A percentile compares a stretch with the other conserved stretches of the same genome.
Conservation (phyloP, 2,888 invertebrate species). For the Agrotis segetum region DNA sequence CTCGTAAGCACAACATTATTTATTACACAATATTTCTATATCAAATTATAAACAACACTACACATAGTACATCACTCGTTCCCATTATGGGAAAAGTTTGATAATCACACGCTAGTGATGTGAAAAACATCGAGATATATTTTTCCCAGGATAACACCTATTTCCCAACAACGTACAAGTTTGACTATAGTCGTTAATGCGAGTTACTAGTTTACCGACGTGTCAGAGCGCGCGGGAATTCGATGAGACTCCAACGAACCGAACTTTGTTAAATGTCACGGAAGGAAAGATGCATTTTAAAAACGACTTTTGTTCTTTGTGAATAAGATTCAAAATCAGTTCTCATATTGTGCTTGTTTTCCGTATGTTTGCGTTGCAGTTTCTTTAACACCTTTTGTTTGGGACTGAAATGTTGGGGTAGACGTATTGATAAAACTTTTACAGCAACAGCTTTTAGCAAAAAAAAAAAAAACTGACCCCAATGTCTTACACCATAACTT, state of each 20-base stretch:
- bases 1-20: slow-evolving; percentile 37
- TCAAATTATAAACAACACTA: slow-evolving; percentile 41
- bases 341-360: slow-evolving; percentile 41
- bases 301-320: slow-evolving; percentile 41
- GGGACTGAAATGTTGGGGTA: slow-evolving; percentile 1
- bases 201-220: slow-evolving; percentile 68
- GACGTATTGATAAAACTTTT: slow-evolving; percentile 5
- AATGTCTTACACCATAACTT: slow-evolving; percentile 3
- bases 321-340: slow-evolving; percentile 51
- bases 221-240: slow-evolving; percentile 62
- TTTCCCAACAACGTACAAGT: slow-evolving; percentile 55
- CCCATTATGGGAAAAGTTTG: slow-evolving; percentile 52
- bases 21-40: slow-evolving; percentile 38
- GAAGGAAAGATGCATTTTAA: slow-evolving; percentile 44
- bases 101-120: slow-evolving; percentile 59
- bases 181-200: slow-evolving; percentile 68
- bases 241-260: slow-evolving; percentile 57
- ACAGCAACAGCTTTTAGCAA: neutral
- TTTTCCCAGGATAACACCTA: slow-evolving; percentile 54
- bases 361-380: slow-evolving; percentile 49
- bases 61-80: slow-evolving; percentile 17
- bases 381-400: slow-evolving; percentile 56
- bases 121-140: slow-evolving; percentile 60
- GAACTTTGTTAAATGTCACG: slow-evolving; percentile 58
- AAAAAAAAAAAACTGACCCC: neutral